Base-by-base conservation (phyloP, 2,797 vertebrate genomes). In the Thaleichthys pacificus region DNA sequence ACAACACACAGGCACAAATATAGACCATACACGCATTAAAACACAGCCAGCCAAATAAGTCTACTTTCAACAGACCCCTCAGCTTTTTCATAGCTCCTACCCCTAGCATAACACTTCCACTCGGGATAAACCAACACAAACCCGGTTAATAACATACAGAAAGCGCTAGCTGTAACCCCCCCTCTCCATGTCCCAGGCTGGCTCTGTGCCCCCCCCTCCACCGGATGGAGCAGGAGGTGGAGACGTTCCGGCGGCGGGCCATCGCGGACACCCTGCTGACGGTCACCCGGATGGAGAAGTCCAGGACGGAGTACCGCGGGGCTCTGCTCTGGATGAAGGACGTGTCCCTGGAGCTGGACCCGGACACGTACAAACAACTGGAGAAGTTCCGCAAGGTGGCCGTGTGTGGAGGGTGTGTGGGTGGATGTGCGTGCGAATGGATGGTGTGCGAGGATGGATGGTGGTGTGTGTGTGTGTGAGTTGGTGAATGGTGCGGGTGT, bases 311-410 rank as follows among this genome's bases (percentile, higher is more conserved):
- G 82, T 93, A 97, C 81, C 88, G 94, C 63, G 94, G 90, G 60
- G 93, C 92, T 14, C 85, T 92, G 69, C 92, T 96, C n/a, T 94
- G 93, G 93, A 95, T 96, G 93, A 96, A 95, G 80, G 94, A 95
- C 24, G 82, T 94, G 47, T 96, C 94, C 4, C 94, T 95, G 66
- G 94, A 95, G 69, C 86, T 95, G 26, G 94, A 95, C 87, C 95
- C 94, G 0, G 95, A 96, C 80, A 96, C 94, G 21, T 93, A 92
- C 86, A 96, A 96, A 72, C 93, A 97, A 84, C 91, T 94, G 89
- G 94, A 95, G 72, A 96, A 95, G 89, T 96, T 97, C 81, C 90
- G 93, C 85, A 95, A 95, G 91, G 93, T 93, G 77, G 47, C 83
- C 65, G 14, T 19, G 30, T 54, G 11, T 22, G 49, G 64, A 15